Evolutionary conservation across 2,113 vertebrate genomes (phyloP), one percentile per base, ranked within the genome.

Genomic region (Austrofundulus limnaeus): DNA sequence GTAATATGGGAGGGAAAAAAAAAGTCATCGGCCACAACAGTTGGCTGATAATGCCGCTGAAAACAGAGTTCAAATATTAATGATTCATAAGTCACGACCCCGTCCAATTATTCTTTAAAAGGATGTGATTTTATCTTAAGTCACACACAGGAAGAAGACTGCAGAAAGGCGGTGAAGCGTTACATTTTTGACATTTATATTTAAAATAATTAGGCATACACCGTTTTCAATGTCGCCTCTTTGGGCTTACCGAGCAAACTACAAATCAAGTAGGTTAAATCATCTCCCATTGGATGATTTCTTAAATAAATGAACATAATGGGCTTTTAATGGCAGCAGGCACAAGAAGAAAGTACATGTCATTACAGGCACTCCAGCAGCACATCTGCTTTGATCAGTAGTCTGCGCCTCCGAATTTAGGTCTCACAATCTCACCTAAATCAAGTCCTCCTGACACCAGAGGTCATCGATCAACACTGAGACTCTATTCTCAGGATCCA

Each of bases 21-120:
- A 56, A 28, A 28, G 3, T 28, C 39, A 45, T 63, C 15, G 12
- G 17, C 38, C 5, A 65, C 76, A 61, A 82, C 49, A 28, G 17
- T 50, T 21, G 79, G 65, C 84, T 83, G 83, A 83, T 76, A 59
- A 89, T 80, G 72, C 55, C 76, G 68, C 57, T 72, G 59, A 83
- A 62, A 72, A 48, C 59, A 71, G 77, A 86, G 88, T 83, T 91
- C 75, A 90, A 85, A 85, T 77, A 85, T 68, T 38, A 81, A 87
- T 52, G 39, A 75, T 65, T 43, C 28, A 49, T 41, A 61, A 85
- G 58, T 71, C 61, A 60, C 64, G 62, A 76, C 38, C 72, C 58
- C 12, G 61, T 64, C 82, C 72, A 89, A 89, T 90, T 90, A 90
- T 75, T 77, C 50, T 66, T 58, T 74, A 62, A 51, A 77, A 74